phyloP scores from a whole-genome alignment of 2,888 invertebrate genomes.

The Campoplex capitator region DNA sequence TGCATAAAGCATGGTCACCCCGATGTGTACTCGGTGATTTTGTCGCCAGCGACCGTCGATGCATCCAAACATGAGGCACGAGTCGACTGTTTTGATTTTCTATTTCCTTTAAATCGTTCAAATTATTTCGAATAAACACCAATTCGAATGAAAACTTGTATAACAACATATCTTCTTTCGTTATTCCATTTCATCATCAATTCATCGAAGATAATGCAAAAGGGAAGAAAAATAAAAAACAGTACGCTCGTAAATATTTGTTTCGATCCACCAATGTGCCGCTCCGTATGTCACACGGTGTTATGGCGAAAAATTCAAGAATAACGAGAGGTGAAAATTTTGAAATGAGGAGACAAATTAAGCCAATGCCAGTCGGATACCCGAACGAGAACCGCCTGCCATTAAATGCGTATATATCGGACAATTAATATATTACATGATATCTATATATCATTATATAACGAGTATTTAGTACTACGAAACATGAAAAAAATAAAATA shows the following conservation, averaged over 20 bases:
- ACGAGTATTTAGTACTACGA: slow-evolving; percentile 58
- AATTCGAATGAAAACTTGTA: not conserved
- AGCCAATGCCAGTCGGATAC: slow-evolving; percentile 71
- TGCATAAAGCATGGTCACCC: slow-evolving; percentile 19
- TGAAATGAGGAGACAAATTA: slow-evolving; percentile 36
- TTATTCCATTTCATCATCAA: no score
- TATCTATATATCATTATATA: slow-evolving; percentile 47
- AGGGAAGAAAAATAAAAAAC: not conserved
- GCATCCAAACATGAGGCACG: slow-evolving; percentile 1
- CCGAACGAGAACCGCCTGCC: slow-evolving; percentile 71
- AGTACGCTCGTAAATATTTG: not conserved
- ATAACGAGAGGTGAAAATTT: slow-evolving; percentile 24
- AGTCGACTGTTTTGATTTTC: not conserved
- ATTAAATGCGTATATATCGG: slow-evolving; percentile 73
- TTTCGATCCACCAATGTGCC: slow-evolving; percentile 40
- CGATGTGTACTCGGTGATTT: slow-evolving; percentile 53
- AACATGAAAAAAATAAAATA: slow-evolving; percentile 39
- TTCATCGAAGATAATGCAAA: not conserved
- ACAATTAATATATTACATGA: slow-evolving; percentile 70
- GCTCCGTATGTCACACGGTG: not conserved
- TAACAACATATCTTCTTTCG: no score
- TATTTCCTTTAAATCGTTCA: not conserved
- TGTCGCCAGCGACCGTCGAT: slow-evolving; percentile 23
- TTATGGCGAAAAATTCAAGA: slow-evolving; percentile 11
- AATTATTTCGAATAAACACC: not conserved